phyloP scores from a whole-genome alignment of 1,140 invertebrate genomes.

The Panagrolaimus sp. region DNA sequence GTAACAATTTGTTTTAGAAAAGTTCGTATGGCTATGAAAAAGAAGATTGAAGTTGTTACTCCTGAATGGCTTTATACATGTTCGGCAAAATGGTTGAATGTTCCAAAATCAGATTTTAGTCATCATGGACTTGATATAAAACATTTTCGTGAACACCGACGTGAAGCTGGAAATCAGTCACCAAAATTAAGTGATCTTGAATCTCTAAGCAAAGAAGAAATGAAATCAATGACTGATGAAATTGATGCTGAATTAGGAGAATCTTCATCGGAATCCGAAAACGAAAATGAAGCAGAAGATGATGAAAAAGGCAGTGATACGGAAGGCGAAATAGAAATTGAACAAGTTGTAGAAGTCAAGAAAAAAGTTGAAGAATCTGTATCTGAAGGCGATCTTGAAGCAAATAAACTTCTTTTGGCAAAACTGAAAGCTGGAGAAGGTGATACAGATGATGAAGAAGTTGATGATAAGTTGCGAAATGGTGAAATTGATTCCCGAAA shows the following conservation, averaged over 20 bases:
- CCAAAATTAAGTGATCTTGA: constrained; percentile 13
- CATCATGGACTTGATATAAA: no score
- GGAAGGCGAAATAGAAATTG: neutral
- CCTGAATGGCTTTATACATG: constrained; percentile 2
- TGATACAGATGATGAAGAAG: neutral
- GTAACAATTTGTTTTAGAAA: neutral
- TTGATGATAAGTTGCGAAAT: neutral
- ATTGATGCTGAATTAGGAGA: constrained; percentile 4
- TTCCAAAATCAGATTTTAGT: neutral
- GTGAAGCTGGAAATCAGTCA: neutral
- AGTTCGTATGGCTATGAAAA: neutral
- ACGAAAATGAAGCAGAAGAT: constrained; percentile 3
- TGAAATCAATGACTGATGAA: constrained; percentile 4
- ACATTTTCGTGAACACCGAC: neutral
- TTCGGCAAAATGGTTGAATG: neutral
- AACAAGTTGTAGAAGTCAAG: neutral
- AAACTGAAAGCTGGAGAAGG: constrained; percentile 2
- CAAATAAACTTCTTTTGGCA: neutral
- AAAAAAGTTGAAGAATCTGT: neutral
- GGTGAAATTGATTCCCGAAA: constrained; percentile 6
- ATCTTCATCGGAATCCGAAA: neutral
- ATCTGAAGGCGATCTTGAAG: neutral
- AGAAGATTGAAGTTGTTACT: neutral
- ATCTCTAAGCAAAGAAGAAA: neutral
- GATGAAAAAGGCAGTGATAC: constrained; percentile 13